Evolutionary conservation across 2,888 invertebrate species (phyloP), one percentile per base, ranked within the genome.

Genomic region (Brachynemurus nebulosus): DNA sequence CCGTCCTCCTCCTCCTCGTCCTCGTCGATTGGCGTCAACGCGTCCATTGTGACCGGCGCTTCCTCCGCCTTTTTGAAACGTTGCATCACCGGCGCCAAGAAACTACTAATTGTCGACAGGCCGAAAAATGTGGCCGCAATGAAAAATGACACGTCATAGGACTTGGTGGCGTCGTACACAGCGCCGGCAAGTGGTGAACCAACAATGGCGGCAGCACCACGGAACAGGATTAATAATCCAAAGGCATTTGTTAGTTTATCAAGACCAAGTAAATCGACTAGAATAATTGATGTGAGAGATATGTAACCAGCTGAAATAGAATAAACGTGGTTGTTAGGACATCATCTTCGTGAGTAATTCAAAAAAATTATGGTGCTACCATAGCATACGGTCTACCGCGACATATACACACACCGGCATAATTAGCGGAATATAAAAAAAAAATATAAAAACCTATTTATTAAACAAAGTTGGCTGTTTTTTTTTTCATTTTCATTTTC

Each of bases 241-340:
- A 97, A 98, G 38, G 96, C 95, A 64, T 92, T 97, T 38, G 97
- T 97, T 53, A 98, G 69, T 62, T 88, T 88, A 61, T 96, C 95
- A 60, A 98, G 69, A 2, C 97, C 97, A 39, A 98, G 74, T 27
- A 97, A 72, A 64, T 98, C 96, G 53, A 96, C 95, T 49, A 98
- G 74, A 59, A 97, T 93, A 60, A 97, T 96, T 40, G 97, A 97
- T 34, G 97, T 97, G 47, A 98, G 71, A 8, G 96, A 95, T 59
- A 98, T 95, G 69, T 92, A 97, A 49, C 95, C 95, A 50, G 96
- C 91, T 91, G 71, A 18, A 65, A 64, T n/a, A n/a, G n/a, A n/a
- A n/a, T n/a, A n/a, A n/a, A n/a, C n/a, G n/a, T n/a, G n/a, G n/a
- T n/a, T n/a, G n/a, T n/a, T n/a, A n/a, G n/a, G n/a, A n/a, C n/a